Evolutionary conservation across 1,140 invertebrate genomes (phyloP), one percentile per base, ranked within the genome.

Genomic region (Cydia strobilella): DNA sequence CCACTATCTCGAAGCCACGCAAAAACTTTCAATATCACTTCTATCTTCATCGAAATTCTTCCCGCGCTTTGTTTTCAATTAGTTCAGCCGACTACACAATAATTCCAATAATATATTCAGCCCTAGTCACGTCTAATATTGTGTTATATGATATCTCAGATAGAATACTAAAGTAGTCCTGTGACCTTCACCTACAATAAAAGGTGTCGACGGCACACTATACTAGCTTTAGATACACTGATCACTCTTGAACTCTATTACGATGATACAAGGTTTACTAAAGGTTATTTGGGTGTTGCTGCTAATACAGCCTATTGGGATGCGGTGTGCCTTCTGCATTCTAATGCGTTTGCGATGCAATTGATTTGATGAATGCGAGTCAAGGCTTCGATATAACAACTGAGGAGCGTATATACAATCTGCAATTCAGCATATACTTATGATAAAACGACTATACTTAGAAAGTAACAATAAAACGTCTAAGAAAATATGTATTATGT

Each of bases 111-210:
- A 69, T 35, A 35, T 69, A 69, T 69, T 42, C 65, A 69, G 65
- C 65, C 35, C 65, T 69, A 69, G 65, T 69, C 65, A 69, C 65
- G 65, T 69, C 31, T 69, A 39, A 69, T 69, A 69, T 69, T 69
- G 65, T 69, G 65, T 69, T 69, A 69, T 69, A 69, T 69, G 65
- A 69, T 69, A 42, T 35, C 65, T 69, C 27, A 15, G 25, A 42
- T 69, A 69, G 65, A 69, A 69, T 69, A 69, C 27, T 10, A 39
- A 69, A 66, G 15, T 66, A 69, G 73, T 13, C 12, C 63, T 75
- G 31, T 66, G 80, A 78, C 83, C 81, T 84, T 84, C 76, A 81
- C 81, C 81, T 78, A 79, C 72, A 73, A 78, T 75, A 80, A 78
- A 69, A 39, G 76, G 51, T 77, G 66, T 76, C 76, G 66, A 25